Percentiles rank a stretch among this genome's conserved stretches.
These are phyloP conservation scores for Muscidifurax raptorellus DNA, from an alignment of 1,140 invertebrate species.

Conservation along the genomic window DNA sequence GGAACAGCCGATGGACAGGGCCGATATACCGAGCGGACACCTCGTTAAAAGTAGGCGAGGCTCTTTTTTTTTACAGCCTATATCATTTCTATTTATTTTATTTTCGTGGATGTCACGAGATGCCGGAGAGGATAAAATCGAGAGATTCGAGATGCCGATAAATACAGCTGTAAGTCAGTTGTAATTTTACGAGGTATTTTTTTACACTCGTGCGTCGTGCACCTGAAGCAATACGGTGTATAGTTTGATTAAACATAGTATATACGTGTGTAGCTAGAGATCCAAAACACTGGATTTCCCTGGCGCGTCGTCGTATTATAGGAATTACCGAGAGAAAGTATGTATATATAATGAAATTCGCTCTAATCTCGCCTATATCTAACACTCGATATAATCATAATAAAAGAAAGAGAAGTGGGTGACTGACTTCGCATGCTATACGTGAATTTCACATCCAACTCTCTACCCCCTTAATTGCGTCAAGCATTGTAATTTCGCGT, in stretches of 20 bases:
- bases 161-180: not conserved
- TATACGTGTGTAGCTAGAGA: too few species aligned
- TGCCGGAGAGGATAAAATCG: conserved; percentile 15
- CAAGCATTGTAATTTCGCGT: conserved; percentile 6
- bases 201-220: not conserved
- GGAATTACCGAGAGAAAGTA: not conserved
- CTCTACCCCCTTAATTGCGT: not conserved
- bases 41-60: conserved; percentile 41
- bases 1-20: conserved; percentile 28
- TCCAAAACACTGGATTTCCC: not conserved
- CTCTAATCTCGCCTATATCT: not conserved
- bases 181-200: not conserved
- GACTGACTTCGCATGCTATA: not conserved
- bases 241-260: not conserved
- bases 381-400: not conserved
- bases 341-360: not conserved
- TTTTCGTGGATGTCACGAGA: conserved; percentile 7
- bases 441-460: not conserved
- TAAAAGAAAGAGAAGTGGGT: not conserved
- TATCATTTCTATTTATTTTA: not conserved
- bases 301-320: not conserved
- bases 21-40: not conserved
- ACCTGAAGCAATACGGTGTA: not conserved
- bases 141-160: not conserved
- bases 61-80: too few species aligned